These are phyloP conservation scores for Bovichtus diacanthus DNA, from an alignment of 2,797 vertebrate genomes.

Conservation along the genomic window DNA sequence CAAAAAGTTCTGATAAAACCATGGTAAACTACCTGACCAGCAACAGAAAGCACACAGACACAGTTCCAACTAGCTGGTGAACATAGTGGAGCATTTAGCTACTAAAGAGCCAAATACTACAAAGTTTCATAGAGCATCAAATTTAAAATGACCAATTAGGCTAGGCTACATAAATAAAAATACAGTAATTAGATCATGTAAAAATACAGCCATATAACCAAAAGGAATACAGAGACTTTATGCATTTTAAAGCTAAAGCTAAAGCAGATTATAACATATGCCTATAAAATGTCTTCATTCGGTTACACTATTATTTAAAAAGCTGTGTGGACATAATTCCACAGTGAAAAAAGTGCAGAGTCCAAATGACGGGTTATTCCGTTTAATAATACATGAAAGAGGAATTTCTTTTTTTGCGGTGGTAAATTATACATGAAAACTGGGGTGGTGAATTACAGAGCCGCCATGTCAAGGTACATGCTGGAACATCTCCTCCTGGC, in stretches of 20 bases:
- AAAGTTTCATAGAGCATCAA: neutral
- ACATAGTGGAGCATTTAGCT: neutral
- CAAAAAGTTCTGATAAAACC: neutral
- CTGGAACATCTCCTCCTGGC: conserved; percentile 65
- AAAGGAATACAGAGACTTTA: neutral
- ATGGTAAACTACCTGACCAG: neutral
- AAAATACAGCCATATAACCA: neutral
- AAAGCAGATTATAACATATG: no score
- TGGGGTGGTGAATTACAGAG: conserved; percentile 65
- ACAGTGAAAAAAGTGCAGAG: conserved; percentile 34
- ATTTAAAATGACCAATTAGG: neutral
- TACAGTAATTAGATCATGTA: neutral
- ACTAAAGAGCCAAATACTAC: neutral
- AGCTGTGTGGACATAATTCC: conserved; percentile 29
- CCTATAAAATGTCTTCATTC: conserved; percentile 3
- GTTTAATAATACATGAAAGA: conserved; percentile 78
- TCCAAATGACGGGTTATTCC: conserved; percentile 71
- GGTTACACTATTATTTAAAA: conserved; percentile 16
- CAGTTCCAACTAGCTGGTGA: neutral
- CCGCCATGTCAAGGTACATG: conserved; percentile 62
- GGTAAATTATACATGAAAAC: conserved; percentile 79
- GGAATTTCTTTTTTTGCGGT: conserved; percentile 54
- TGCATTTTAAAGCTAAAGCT: no score
- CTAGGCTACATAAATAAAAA: neutral
- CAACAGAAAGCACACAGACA: neutral